A percentile compares a stretch with the other conserved stretches of the same genome.
Conservation (phyloP, 1,140 invertebrate species). For the Drosophila persimilis region DNA sequence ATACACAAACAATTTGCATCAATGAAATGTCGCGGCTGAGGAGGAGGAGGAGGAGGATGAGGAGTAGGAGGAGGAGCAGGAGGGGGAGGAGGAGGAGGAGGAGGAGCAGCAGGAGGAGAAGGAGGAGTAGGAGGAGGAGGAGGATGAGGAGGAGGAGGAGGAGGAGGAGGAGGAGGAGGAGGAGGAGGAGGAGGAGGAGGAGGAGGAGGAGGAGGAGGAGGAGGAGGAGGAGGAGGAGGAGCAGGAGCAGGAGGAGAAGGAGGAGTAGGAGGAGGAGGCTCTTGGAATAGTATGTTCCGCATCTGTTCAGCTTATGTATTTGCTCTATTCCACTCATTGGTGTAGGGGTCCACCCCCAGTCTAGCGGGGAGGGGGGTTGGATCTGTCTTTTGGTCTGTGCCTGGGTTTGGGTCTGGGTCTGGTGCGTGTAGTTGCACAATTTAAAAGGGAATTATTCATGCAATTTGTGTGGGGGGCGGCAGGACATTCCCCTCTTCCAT, state of each 20-base stretch:
- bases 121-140: no score
- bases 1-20: constrained; percentile 76
- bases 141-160: no score
- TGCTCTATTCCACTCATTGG: not conserved
- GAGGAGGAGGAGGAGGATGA: not conserved
- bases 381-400: constrained; percentile 8
- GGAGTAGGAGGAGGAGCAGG: not conserved
- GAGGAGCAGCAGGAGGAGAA: no score
- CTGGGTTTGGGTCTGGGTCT: constrained; percentile 22
- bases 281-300: no score
- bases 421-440: constrained; percentile 66
- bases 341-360: not conserved
- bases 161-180: no score
- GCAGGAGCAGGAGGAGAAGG: no score
- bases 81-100: not conserved
- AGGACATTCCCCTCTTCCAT: not conserved
- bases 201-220: no score
- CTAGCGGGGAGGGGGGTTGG: no score
- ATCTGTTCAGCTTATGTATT: no score
- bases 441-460: constrained; percentile 82
- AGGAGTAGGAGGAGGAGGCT: not conserved
- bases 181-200: not conserved
- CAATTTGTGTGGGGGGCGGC: constrained; percentile 61
- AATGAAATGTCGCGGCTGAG: constrained; percentile 60
- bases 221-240: no score